Evolutionary conservation across 1,140 invertebrate species (phyloP).

Genomic region (Brachionus plicatilis): DNA sequence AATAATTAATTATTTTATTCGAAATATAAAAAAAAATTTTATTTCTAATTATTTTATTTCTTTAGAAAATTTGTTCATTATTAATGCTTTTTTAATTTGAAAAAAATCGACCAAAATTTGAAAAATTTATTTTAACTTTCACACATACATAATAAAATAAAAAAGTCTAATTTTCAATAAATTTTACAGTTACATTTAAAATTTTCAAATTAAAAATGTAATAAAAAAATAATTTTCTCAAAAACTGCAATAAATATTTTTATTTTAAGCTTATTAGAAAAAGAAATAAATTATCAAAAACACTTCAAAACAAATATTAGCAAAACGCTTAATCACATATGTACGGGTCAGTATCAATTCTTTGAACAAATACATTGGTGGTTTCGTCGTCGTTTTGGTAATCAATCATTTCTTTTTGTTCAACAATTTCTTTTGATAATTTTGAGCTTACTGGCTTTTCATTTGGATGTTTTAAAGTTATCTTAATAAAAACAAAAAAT

Average conservation of each 20-base stretch:
- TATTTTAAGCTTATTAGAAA: neutral
- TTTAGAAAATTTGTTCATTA: neutral
- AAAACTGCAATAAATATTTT: neutral
- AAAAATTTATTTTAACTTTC: neutral
- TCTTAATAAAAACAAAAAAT: neutral
- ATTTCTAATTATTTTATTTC: neutral
- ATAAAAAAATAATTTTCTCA: neutral
- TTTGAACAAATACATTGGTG: neutral
- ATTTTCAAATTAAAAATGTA: neutral
- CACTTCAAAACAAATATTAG: neutral
- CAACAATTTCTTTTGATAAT: neutral
- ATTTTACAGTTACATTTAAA: neutral
- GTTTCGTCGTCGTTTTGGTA: constrained; percentile 1
- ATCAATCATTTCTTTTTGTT: neutral
- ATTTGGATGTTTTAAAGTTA: constrained; percentile 34
- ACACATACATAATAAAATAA: neutral
- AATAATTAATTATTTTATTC: too few species aligned
- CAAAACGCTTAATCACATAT: neutral
- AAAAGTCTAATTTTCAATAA: neutral
- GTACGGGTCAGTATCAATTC: constrained; percentile 36
- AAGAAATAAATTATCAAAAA: neutral
- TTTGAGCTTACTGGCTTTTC: neutral
- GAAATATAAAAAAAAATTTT: too few species aligned
- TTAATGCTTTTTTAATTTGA: neutral
- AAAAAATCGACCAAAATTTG: neutral